These are phyloP conservation scores for Platanista minor DNA, from an alignment of 2,113 vertebrate genomes.

Conservation along the genomic window DNA sequence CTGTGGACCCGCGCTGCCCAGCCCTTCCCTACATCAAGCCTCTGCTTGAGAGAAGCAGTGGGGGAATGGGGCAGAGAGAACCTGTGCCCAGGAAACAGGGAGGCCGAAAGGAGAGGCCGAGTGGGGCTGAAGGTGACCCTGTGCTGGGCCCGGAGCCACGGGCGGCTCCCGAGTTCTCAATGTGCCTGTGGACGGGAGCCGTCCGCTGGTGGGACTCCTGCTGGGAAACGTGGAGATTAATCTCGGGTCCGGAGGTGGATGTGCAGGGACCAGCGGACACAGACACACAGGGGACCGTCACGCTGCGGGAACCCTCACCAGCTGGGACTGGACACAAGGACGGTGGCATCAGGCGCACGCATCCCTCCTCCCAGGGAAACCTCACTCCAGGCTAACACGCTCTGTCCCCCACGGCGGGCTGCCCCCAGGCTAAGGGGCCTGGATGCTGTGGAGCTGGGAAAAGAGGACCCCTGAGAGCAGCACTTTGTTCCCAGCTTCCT, in stretches of 20 bases:
- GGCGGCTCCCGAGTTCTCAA: neutral
- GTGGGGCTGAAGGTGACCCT: neutral
- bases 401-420: neutral
- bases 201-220: neutral
- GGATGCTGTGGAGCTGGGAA: neutral
- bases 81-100: accelerated
- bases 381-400: neutral
- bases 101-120: neutral
- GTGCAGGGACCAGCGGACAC: neutral
- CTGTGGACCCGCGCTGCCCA: neutral
- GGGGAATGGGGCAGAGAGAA: neutral
- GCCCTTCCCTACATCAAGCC: neutral
- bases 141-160: neutral
- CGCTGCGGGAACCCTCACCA: neutral
- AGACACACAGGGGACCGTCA: accelerated
- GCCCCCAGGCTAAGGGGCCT: neutral
- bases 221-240: neutral
- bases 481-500: neutral
- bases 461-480: neutral
- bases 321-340: neutral
- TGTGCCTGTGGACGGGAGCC: accelerated
- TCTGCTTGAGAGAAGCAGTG: neutral
- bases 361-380: neutral
- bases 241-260: neutral
- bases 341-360: neutral